These are phyloP conservation scores for Eueides isabella DNA, from an alignment of 1,140 invertebrate species.

Conservation along the genomic window DNA sequence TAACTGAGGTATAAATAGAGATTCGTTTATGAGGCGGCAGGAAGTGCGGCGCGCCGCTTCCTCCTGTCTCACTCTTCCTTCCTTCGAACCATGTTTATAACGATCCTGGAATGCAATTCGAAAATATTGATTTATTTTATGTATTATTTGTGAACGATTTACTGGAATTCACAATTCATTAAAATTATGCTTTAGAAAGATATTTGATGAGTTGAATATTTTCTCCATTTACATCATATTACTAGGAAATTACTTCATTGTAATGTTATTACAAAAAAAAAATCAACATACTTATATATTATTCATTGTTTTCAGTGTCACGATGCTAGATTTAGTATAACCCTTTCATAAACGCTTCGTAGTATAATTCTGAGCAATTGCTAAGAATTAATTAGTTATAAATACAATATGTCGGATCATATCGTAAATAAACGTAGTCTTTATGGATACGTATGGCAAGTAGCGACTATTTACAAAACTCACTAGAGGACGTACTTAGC, in stretches of 20 bases:
- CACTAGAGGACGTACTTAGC: slow-evolving; percentile 34
- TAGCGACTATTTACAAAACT: slow-evolving; percentile 34
- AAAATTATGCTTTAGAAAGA: not conserved
- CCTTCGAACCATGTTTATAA: slow-evolving; percentile 42
- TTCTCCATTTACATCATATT: not conserved
- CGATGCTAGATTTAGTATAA: not conserved
- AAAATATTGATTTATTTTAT: slow-evolving; percentile 24
- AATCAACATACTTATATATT: not conserved
- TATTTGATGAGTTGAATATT: not conserved
- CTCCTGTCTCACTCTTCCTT: slow-evolving; percentile 57
- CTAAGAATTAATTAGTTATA: no score
- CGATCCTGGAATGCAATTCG: slow-evolving; percentile 32
- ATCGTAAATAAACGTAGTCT: no score
- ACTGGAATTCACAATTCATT: not conserved
- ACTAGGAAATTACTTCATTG: not conserved
- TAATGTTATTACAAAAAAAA: not conserved
- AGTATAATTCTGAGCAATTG: no score
- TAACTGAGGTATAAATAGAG: slow-evolving; percentile 44
- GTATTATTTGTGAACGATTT: not conserved
- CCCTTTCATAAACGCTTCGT: no score
- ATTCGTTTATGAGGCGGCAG: slow-evolving; percentile 39
- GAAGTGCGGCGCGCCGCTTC: slow-evolving; percentile 53
- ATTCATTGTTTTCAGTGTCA: not conserved
- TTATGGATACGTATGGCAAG: not conserved
- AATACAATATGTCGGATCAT: no score